phyloP scores from a whole-genome alignment of 2,113 vertebrate genomes.

The Prunella fulvescens region DNA sequence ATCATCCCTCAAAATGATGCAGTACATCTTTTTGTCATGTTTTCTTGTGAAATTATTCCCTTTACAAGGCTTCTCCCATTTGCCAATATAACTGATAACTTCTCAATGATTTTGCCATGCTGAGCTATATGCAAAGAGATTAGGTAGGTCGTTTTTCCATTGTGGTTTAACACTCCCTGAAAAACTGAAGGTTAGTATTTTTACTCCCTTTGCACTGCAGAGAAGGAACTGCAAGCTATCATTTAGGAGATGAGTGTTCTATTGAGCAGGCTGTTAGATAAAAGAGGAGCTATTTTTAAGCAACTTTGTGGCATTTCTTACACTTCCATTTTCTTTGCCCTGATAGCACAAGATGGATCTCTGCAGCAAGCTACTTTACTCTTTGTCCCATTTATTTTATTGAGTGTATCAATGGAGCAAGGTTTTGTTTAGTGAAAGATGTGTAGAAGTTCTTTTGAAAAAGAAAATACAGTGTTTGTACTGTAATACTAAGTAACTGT shows the following conservation, averaged over 20 bases:
- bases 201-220: not conserved
- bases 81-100: not conserved
- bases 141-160: not conserved
- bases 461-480: not conserved
- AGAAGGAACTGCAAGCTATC: not conserved
- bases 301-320: not conserved
- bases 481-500: not conserved
- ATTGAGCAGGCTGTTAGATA: not conserved
- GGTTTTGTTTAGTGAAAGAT: not conserved
- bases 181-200: not conserved
- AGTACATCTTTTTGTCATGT: not conserved
- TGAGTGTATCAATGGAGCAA: not conserved
- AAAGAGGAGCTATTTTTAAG: not conserved
- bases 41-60: not conserved
- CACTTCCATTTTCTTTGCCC: not conserved
- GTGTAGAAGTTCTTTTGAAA: not conserved
- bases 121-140: not conserved
- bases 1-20: not conserved
- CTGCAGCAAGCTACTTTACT: not conserved
- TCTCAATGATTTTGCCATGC: not conserved
- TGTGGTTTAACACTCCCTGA: not conserved
- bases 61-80: not conserved
- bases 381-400: not conserved
- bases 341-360: not conserved
- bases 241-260: not conserved